Base-by-base conservation (phyloP, 2,113 vertebrate species). In the Poecilia latipinna region DNA sequence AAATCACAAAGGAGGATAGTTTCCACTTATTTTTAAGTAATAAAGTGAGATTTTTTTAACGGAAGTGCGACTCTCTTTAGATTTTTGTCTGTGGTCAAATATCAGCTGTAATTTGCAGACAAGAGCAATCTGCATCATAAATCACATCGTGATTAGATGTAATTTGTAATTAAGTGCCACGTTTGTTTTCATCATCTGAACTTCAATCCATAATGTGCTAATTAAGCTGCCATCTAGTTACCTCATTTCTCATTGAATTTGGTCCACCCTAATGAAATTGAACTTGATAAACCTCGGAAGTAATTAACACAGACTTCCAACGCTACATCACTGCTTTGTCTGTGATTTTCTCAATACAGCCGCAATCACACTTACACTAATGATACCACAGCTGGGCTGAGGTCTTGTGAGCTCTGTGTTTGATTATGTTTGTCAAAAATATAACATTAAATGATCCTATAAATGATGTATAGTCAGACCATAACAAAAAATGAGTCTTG, bases 101-200 rank as follows among this genome's bases (percentile, higher is more conserved):
- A 80, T 64, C 31, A 72, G 77, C 65, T 77, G 54, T 1, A 22
- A 78, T 75, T 83, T 54, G 48, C 37, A 80, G 68, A 65, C 1
- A 68, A 75, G 65, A 71, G 61, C 44, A 12, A 66, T 70, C 13
- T 75, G 42, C 77, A 64, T 51, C 48, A 78, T 82, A 74, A 82
- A 89, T 89, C 82, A 87, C 78, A 64, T 8, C 35, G 51, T 15
- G 65, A 24, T 7, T 11, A 44, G 61, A 66, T 78, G 51, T 54
- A 71, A 78, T 37, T 78, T 26, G 7, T 78, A 87, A 70, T 77
- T 4, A 71, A 60, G 39, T 26, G 44, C 70, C 26, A 31, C 13
- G 68, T 76, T 75, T 85, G 62, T 74, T 80, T 82, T 80, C 66
- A 74, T 64, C 74, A 44, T 75, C 61, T 62, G 29, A 83, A 69